These are phyloP conservation scores for Dorcus parallelipipedus DNA, from an alignment of 2,888 invertebrate genomes.

Conservation along the genomic window DNA sequence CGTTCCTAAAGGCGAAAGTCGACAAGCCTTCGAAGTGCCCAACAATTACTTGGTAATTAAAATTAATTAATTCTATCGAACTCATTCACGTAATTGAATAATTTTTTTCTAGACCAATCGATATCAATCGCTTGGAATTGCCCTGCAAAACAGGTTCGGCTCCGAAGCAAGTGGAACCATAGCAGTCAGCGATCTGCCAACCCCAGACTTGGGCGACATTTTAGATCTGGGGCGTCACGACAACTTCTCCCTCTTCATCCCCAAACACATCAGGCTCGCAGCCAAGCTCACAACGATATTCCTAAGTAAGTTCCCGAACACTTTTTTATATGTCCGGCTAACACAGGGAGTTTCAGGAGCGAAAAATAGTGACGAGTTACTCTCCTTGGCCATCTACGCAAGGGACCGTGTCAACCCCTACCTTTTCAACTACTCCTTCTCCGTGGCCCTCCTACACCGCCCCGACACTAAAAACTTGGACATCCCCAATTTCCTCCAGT, in stretches of 20 bases:
- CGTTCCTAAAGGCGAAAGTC: constrained; percentile 68
- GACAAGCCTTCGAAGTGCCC: constrained; percentile 60
- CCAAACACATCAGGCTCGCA: constrained; percentile 68
- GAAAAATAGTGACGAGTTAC: constrained; percentile 66
- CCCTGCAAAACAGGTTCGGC: constrained; percentile 61
- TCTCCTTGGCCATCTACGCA: constrained; percentile 66
- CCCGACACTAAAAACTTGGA: constrained; percentile 66
- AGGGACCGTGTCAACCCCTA: constrained; percentile 75
- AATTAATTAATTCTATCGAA: background rate
- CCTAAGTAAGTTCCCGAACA: constrained; percentile 50
- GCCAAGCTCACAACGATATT: constrained; percentile 66
- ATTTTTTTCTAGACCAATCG: constrained; percentile 48
- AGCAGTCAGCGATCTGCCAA: constrained; percentile 51
- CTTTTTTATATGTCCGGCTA: no score
- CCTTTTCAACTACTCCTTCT: constrained; percentile 74
- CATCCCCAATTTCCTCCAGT: constrained; percentile 71
- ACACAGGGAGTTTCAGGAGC: constrained; percentile 52
- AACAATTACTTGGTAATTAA: constrained; percentile 58
- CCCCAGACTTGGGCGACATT: constrained; percentile 59
- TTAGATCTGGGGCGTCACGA: constrained; percentile 57
- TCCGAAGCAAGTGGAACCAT: constrained; percentile 54
- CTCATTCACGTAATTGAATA: no score
- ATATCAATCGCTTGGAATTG: constrained; percentile 56
- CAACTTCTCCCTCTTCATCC: constrained; percentile 73
- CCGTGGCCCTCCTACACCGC: constrained; percentile 73